These are phyloP conservation scores for Scophthalmus maximus DNA, from an alignment of 2,113 vertebrate genomes.

Conservation along the genomic window DNA sequence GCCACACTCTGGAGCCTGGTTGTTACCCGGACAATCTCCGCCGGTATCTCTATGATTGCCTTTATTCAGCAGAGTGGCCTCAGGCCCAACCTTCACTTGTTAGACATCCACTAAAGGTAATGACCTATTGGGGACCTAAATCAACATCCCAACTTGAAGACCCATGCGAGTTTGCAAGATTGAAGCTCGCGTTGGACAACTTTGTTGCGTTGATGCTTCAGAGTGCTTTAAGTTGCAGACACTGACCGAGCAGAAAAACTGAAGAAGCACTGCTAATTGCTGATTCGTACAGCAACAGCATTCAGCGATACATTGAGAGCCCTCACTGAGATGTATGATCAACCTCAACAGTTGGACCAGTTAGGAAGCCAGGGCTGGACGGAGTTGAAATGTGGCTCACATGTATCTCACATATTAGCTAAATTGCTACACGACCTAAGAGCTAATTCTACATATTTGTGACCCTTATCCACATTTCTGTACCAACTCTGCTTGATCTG, in stretches of 20 bases:
- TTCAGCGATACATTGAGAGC: not conserved
- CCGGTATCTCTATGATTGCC: no score
- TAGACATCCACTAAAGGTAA: no score
- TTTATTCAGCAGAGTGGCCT: no score
- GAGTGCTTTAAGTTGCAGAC: not conserved
- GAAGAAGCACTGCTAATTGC: not conserved
- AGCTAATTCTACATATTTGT: conserved; percentile 5
- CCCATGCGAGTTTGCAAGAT: conserved; percentile 1
- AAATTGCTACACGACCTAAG: conserved; percentile 22
- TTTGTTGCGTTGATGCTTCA: not conserved
- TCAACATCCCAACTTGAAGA: not conserved
- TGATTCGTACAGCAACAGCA: not conserved
- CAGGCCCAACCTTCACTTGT: no score
- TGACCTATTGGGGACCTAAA: not conserved
- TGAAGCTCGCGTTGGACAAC: not conserved
- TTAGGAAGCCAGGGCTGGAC: not conserved
- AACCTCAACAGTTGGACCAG: not conserved
- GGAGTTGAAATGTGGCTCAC: not conserved
- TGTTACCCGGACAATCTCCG: no score
- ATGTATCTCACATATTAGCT: conserved; percentile 14
- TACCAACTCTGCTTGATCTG: conserved; percentile 19
- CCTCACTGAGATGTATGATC: not conserved
- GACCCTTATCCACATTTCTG: conserved; percentile 15
- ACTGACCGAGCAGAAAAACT: not conserved
- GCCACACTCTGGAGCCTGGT: no score